Base-by-base conservation (phyloP, 2,888 invertebrate genomes). In the Coelopa pilipes region DNA sequence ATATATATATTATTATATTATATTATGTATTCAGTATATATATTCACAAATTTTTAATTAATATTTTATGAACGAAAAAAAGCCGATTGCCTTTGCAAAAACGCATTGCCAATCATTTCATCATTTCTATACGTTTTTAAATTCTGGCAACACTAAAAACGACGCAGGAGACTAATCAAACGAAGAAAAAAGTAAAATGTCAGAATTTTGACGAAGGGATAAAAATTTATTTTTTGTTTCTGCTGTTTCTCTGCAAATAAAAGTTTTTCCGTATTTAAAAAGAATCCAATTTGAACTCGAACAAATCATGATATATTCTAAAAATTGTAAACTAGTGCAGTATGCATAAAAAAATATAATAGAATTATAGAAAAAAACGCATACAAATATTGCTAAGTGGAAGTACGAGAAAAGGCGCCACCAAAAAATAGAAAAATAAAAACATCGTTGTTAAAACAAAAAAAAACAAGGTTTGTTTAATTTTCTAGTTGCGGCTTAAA, bases 351-450 rank as follows among this genome's bases (percentile, higher is more conserved):
- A 57, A 45, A 17, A n/a, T 21, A 71, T 17, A 55, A 53, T 45
- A 24, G 24, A 74, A 69, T 57, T 10, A 57, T 24, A 5, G 53
- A 45, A 24, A 50, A 59, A 49, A 13, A 24, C n/a, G 46, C 60
- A 69, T 68, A 55, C 75, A 73, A 74, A 63, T 62, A 34, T 55
- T 59, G 49, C 5, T 34, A 49, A 53, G 45, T 72, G 72, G 53
- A 34, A 67, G 50, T 59, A 60, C 63, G 63, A 66, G 72, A 72
- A 79, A 77, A 78, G 77, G 78, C 75, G 75, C 77, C 75, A 76
- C 69, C 24, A 60, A 53, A 21, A 69, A 71, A 73, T 34, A 70
- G 34, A 71, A 72, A 71, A 53, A 49, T 17, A 50, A 60, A 46
- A 55, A 60, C 21, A 65, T 70, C 11, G 50, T 50, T 63, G 50